Evolutionary conservation across 2,888 invertebrate species (phyloP).

Genomic region (Pachliopta kotzebuea): DNA sequence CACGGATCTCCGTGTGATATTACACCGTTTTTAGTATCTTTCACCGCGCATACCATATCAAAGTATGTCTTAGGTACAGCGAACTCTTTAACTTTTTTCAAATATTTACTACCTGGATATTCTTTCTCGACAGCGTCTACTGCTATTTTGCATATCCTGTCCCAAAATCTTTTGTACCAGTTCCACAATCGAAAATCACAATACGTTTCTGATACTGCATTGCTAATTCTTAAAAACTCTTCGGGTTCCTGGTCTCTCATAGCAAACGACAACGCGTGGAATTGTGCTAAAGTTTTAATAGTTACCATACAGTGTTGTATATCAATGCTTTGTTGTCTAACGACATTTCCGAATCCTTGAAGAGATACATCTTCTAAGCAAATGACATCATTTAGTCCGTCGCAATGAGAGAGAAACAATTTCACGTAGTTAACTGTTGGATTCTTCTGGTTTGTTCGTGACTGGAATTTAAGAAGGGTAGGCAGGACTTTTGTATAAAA

Average conservation of each 20-base stretch:
- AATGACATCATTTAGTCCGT: conserved; percentile 79
- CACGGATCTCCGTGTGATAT: conserved; percentile 88
- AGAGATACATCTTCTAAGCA: conserved; percentile 77
- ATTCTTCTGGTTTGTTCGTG: conserved; percentile 53
- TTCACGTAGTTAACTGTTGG: conserved; percentile 76
- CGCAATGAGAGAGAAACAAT: conserved; percentile 64
- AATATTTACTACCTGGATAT: conserved; percentile 80
- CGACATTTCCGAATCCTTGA: conserved; percentile 63
- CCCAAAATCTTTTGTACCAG: conserved; percentile 81
- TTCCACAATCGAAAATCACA: conserved; percentile 73
- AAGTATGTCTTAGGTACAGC: conserved; percentile 74
- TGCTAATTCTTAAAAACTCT: conserved; percentile 63
- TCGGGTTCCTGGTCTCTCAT: conserved; percentile 77
- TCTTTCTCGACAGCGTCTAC: conserved; percentile 83
- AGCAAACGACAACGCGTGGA: conserved; percentile 81
- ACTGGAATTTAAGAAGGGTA: conserved; percentile 65
- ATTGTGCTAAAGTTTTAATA: conserved; percentile 77
- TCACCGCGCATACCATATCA: conserved; percentile 65
- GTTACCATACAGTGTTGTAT: conserved; percentile 71
- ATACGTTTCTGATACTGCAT: conserved; percentile 77
- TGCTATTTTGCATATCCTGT: conserved; percentile 72
- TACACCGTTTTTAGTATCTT: conserved; percentile 68
- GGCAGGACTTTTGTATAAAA: conserved; percentile 82
- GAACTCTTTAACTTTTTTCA: conserved; percentile 77
- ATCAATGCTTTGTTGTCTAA: conserved; percentile 74